Base-by-base conservation (phyloP, 2,888 invertebrate genomes). In the Therioaphis trifolii region DNA sequence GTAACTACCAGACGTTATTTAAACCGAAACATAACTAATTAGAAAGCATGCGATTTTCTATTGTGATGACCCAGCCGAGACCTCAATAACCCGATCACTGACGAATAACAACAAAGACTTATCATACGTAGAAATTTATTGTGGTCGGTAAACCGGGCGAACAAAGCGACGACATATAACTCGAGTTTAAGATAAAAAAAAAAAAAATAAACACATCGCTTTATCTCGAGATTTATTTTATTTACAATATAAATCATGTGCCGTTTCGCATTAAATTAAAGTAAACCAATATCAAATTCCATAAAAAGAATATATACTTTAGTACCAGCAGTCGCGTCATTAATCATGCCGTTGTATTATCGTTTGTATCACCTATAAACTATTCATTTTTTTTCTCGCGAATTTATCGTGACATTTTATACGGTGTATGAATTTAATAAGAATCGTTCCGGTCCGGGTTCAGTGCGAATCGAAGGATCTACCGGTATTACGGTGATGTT, bases 121-220 rank as follows among this genome's bases (percentile, higher is more conserved):
- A 21, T 46, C 11, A 24, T 12, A 24, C 1, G 27, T 69, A 69
- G n/a, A n/a, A n/a, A n/a, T n/a, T 46, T 69, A 35, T 35, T 35
- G 35, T 35, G 3, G 46, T 69, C 21, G 3, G 21, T 46, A 11
- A 27, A 24, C 18, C 27, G 11, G 15, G 18, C 9, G 0, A 69
- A 69, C 46, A 46, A 46, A 71, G 46, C 46, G 27, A 69, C 69
- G 24, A 69, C 46, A 3, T 24, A 69, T 24, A 69, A 46, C 43
- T 71, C 7, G 18, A 71, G 27, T 71, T 18, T 69, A 15, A 46
- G 15, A 18, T 11, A 46, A 24, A n/a, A 61, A 27, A 27, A 27
- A 14, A 43, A 55, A 71, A 85, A 82, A 49, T 63, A 24, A 46
- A 4, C 71, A 27, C 9, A 18, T 46, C 14, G 21, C 35, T 27